phyloP scores from a whole-genome alignment of 2,113 vertebrate species.

The Sinocyclocheilus anophthalmus region DNA sequence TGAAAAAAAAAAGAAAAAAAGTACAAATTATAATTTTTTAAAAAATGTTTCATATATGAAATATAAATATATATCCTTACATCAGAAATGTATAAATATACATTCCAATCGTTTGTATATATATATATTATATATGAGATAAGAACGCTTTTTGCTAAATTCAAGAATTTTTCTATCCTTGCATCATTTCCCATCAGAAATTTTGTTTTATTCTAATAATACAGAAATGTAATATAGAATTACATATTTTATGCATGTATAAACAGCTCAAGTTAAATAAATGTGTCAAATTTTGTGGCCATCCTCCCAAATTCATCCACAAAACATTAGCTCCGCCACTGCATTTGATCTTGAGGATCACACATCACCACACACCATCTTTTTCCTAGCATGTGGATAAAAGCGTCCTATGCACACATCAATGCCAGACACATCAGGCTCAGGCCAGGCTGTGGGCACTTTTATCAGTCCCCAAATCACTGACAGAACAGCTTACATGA shows the following conservation, averaged over 20 bases:
- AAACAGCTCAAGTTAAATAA: background rate
- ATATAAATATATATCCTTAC: background rate
- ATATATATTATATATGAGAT: no score
- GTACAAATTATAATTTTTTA: no score
- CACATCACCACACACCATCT: background rate
- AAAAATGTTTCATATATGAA: no score
- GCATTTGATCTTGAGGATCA: background rate
- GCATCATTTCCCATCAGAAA: no score
- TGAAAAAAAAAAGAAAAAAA: no score
- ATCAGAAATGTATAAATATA: background rate
- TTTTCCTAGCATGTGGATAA: background rate
- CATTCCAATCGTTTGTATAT: background rate
- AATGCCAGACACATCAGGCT: background rate
- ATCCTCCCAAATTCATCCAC: background rate
- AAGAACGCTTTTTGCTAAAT: no score
- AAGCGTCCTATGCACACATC: background rate
- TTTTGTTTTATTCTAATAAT: no score
- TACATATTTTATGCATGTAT: background rate
- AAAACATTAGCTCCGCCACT: background rate
- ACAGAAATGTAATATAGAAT: no score
- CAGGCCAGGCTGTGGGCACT: background rate
- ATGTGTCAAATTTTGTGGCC: background rate
- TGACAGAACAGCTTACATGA: background rate
- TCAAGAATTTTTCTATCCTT: no score
- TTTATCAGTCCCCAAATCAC: background rate